phyloP scores from a whole-genome alignment of 1,140 invertebrate genomes.

The Anastrepha obliqua region DNA sequence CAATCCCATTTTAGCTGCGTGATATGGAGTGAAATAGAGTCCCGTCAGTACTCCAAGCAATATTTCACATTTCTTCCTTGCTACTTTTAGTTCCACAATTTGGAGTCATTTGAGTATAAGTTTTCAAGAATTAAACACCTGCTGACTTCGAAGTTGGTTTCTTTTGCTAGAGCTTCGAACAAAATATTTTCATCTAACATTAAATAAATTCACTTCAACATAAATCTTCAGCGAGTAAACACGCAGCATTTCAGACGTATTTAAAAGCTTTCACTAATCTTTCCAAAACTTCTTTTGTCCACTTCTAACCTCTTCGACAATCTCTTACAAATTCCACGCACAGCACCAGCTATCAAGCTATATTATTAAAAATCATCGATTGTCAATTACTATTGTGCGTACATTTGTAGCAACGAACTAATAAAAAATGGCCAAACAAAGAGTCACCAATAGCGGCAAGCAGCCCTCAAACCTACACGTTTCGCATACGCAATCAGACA shows the following conservation, averaged over 20 bases:
- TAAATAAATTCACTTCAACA: neutral
- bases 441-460: neutral
- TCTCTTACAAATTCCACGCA: conserved; percentile 1
- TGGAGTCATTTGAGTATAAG: no score
- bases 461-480: neutral
- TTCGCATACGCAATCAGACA: neutral
- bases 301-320: neutral
- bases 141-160: no score
- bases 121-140: no score
- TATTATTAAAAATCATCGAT: neutral
- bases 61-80: no score
- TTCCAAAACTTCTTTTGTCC: neutral
- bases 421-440: neutral
- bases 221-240: no score
- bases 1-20: no score
- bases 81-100: no score
- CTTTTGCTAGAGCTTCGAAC: no score
- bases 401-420: neutral
- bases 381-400: neutral
- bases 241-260: no score
- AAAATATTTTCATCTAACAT: no score
- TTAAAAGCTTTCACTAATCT: neutral
- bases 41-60: no score
- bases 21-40: no score
- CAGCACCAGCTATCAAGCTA: neutral